Conservation (phyloP, 2,797 vertebrate species). For the Cossypha caffra region DNA sequence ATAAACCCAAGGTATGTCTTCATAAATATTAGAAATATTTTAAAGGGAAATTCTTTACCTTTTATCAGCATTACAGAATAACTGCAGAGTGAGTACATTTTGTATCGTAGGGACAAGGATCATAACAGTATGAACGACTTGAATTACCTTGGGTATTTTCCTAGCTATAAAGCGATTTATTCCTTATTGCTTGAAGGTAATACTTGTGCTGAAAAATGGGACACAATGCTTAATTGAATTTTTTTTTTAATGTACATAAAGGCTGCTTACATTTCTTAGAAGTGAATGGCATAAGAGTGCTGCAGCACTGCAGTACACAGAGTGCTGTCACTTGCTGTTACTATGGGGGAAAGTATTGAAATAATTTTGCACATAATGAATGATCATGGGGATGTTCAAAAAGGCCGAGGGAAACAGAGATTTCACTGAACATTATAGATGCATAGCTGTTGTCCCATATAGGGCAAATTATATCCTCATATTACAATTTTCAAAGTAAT, state of each 20-base stretch:
- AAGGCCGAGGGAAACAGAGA: background rate
- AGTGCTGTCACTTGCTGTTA: constrained; percentile 42
- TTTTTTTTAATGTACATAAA: constrained; percentile 52
- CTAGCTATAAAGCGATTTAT: constrained; percentile 51
- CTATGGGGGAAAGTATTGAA: constrained; percentile 24
- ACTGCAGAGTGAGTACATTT: constrained; percentile 41
- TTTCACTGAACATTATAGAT: constrained; percentile 28
- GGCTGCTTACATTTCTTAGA: constrained; percentile 62
- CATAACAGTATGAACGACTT: constrained; percentile 58
- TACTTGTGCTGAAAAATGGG: constrained; percentile 67
- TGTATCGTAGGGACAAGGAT: constrained; percentile 25
- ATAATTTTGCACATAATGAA: constrained; percentile 48
- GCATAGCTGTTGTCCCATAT: background rate
- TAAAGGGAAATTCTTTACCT: constrained; percentile 29
- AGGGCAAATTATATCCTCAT: background rate
- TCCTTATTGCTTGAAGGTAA: constrained; percentile 64
- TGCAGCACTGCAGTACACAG: background rate
- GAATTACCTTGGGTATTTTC: constrained; percentile 68
- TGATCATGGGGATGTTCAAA: constrained; percentile 25
- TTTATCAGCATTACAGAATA: constrained; percentile 38
- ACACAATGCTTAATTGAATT: constrained; percentile 62
- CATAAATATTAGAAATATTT: constrained; percentile 64
- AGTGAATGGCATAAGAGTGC: background rate
- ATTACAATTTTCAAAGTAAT: constrained; percentile 17
- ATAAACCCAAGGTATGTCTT: constrained; percentile 16